Evolutionary conservation across 2,797 vertebrate genomes (phyloP).

Genomic region (Hipposideros larvatus): DNA sequence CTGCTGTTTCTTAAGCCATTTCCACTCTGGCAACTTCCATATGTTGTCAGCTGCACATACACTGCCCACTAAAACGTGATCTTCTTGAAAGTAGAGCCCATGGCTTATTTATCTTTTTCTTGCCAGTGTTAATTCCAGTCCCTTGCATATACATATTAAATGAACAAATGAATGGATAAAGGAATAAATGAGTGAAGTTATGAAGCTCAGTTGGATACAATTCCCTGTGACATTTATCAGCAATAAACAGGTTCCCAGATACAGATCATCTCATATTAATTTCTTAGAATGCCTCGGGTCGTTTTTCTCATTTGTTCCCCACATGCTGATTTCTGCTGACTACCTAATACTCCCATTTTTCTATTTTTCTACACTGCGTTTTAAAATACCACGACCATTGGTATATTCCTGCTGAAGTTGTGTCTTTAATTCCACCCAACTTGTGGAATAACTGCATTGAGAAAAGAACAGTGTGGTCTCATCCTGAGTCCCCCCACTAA

Average conservation of each 20-base stretch:
- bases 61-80: neutral
- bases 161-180: slow-evolving; percentile 2
- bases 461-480: neutral
- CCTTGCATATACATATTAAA: neutral
- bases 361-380: slow-evolving; percentile 6
- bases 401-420: neutral
- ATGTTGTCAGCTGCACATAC: neutral
- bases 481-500: neutral
- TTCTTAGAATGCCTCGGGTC: slow-evolving; percentile 14
- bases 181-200: slow-evolving; percentile 5
- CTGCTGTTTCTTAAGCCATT: neutral
- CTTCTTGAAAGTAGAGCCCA: neutral
- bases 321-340: neutral
- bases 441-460: neutral
- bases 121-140: slow-evolving; percentile 11
- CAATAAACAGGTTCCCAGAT: neutral
- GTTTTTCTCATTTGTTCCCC: slow-evolving; percentile 2
- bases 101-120: neutral
- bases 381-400: neutral
- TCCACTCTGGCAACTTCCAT: neutral
- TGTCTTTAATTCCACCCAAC: neutral
- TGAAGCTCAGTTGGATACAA: neutral
- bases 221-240: neutral
- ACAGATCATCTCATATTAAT: neutral
- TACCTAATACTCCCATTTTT: neutral